Percentiles rank a stretch among this genome's conserved stretches.
Conservation (phyloP, 92 coral and sea anemone species). For the Diadumene lineata region DNA sequence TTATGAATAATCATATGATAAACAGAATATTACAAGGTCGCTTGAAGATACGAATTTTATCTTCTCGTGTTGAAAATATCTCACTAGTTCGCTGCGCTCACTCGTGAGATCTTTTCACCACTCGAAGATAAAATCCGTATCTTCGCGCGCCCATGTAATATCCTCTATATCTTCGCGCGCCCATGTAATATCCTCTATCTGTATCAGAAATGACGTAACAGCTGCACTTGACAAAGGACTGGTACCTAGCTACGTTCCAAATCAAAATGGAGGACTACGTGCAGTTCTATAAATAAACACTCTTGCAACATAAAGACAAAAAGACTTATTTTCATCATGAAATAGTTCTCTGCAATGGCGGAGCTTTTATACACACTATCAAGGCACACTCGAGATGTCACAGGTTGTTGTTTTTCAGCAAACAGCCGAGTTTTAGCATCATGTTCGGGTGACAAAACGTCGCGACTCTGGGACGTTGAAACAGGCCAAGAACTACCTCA, state of each 20-base stretch:
- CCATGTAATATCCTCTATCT: too few relatives aligned
- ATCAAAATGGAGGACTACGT: not conserved
- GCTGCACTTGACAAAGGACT: not conserved
- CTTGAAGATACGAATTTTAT: too few relatives aligned
- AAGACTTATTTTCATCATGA: not conserved
- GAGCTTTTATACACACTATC: slow-evolving; percentile 69
- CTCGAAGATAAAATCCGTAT: too few relatives aligned
- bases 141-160: too few relatives aligned
- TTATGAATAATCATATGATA: too few relatives aligned
- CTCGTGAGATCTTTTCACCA: too few relatives aligned
- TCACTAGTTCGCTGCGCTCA: too few relatives aligned
- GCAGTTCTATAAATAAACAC: not conserved
- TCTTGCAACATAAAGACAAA: not conserved
- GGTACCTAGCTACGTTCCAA: not conserved
- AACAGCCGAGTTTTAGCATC: slow-evolving; percentile 87
- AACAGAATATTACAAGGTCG: too few relatives aligned
- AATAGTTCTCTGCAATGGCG: slow-evolving; percentile 53
- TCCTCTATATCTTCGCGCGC: not conserved
- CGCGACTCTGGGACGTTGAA: slow-evolving; percentile 91
- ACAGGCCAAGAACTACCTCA: slow-evolving; percentile 80
- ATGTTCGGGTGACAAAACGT: slow-evolving; percentile 91
- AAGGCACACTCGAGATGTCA: slow-evolving; percentile 86
- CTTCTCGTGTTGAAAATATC: too few relatives aligned
- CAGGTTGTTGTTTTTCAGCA: slow-evolving; percentile 89
- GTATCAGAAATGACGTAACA: not conserved